phyloP scores from a whole-genome alignment of 2,113 vertebrate species.

The Lophotis ruficrista region DNA sequence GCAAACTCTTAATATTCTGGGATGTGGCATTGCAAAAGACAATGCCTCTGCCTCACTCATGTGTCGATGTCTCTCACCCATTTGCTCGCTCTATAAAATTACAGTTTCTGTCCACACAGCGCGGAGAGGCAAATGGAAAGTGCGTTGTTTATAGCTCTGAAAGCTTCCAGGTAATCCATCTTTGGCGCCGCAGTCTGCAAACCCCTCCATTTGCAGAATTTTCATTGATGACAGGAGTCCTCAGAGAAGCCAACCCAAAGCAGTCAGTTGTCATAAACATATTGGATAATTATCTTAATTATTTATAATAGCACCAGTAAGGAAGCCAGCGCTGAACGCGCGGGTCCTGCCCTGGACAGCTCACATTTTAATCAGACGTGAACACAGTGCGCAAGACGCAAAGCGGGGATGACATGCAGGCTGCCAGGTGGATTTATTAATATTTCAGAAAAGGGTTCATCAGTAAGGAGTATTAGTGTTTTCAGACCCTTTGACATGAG shows the following conservation, averaged over 20 bases:
- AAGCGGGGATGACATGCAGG: conserved; percentile 5
- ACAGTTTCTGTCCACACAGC: conserved; percentile 21
- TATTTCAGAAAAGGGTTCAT: conserved; percentile 7
- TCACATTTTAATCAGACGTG: conserved; percentile 19
- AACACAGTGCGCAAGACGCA: neutral
- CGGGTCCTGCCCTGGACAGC: conserved; percentile 24
- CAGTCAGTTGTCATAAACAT: conserved; percentile 49
- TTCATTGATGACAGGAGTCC: conserved; percentile 41
- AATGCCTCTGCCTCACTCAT: conserved; percentile 8
- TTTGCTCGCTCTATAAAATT: conserved; percentile 10
- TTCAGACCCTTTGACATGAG: neutral
- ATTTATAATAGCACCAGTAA: conserved; percentile 61
- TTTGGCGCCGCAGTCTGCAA: neutral
- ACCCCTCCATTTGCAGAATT: conserved; percentile 43
- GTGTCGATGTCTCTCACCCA: conserved; percentile 1
- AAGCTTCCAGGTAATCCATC: conserved; percentile 53
- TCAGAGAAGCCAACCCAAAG: conserved; percentile 35
- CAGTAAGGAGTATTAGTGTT: neutral
- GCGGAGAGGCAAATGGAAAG: conserved; percentile 22
- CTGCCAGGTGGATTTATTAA: conserved; percentile 41
- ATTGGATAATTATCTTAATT: conserved; percentile 61
- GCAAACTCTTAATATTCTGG: conserved; percentile 71
- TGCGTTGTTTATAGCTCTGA: conserved; percentile 36
- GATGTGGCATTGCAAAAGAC: conserved; percentile 47
- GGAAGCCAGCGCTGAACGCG: conserved; percentile 2